Base-by-base conservation (phyloP, 2,888 invertebrate genomes). In the Ectemnius continuus region DNA sequence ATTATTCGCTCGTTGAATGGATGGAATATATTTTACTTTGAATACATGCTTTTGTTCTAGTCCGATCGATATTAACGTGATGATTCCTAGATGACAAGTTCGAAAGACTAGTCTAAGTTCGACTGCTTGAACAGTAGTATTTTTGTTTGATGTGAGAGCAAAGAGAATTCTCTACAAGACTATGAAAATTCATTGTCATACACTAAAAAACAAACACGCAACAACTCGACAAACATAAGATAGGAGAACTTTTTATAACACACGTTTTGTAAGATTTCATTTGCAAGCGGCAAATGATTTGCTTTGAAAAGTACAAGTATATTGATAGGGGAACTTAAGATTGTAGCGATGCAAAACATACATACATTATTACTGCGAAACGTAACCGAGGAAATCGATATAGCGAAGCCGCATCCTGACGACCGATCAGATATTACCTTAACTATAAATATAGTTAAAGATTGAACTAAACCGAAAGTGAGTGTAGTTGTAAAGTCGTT, bases 31-130 rank as follows among this genome's bases (percentile, higher is more conserved):
- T 45, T 71, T 72, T 45, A 13, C 58, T 71, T 73, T 65, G 13
- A 60, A 67, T 56, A 36, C 23, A 58, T 70, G 75, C 59, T 71
- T 81, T 63, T 62, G 67, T 76, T 81, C 81, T 81, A 81, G 81
- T 81, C 81, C 61, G 47, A 76, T 62, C 68, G 71, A 80, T 82
- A 75, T 80, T 80, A 73, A 36, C 26, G 28, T 66, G 28, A 69
- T 46, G 56, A 70, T 64, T 61, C 75, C 58, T 56, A 61, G 46
- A 67, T 59, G 64, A 65, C 20, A 47, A 75, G 63, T 66, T 61
- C n/a, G 13, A 65, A 62, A n/a, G 13, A 45, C 61, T 14, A 20
- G 58, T 26, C 20, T 28, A 18, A 28, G n/a, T 56, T 62, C 60
- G 16, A 64, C 48, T 20, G 18, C 58, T 67, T 74, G 52, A 36